Evolutionary conservation across 2,113 vertebrate species (phyloP).

Genomic region (Myiopsitta monachus): DNA sequence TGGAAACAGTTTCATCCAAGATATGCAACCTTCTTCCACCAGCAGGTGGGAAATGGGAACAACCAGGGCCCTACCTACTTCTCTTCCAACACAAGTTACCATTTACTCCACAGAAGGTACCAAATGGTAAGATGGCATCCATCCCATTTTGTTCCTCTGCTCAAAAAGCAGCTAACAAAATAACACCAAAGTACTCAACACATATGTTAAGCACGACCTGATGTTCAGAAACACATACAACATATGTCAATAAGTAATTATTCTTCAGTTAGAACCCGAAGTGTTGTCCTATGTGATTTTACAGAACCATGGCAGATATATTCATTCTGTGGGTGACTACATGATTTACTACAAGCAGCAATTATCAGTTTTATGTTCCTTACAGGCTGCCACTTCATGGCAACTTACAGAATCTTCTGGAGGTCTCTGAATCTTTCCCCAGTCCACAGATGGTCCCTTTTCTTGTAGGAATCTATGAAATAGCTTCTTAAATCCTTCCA

Average conservation of each 20-base stretch:
- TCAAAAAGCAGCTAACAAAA: neutral
- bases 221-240: neutral
- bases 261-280: neutral
- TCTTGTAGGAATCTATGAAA: constrained; percentile 97
- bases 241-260: neutral
- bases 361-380: neutral
- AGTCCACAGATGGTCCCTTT: constrained; percentile 94
- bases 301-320: neutral
- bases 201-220: neutral
- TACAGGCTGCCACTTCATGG: neutral
- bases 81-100: neutral
- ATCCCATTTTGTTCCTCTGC: neutral
- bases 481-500: constrained; percentile 93
- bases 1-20: neutral
- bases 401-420: constrained; percentile 93
- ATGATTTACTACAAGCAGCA: neutral
- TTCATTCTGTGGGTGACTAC: neutral
- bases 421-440: constrained; percentile 94
- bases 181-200: neutral
- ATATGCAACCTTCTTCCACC: fast-evolving
- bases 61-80: neutral
- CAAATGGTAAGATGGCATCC: neutral
- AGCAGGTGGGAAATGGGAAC: neutral
- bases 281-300: neutral
- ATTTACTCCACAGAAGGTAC: neutral